Base-by-base conservation (phyloP, 2,113 vertebrate species). In the Mormoops blainvillei region DNA sequence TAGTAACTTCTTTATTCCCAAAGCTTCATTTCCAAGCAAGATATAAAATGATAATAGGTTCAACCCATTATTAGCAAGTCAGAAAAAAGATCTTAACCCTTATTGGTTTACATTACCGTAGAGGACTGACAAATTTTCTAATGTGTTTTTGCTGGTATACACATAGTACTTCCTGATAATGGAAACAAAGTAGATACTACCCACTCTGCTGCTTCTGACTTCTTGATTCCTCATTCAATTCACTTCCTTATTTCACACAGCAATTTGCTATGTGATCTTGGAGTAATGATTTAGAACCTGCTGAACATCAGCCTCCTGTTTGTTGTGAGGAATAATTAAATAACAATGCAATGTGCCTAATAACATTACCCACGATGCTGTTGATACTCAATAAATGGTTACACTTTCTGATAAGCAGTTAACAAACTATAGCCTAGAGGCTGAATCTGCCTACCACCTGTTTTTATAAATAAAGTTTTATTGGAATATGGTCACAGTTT, bases 1-100 rank as follows among this genome's bases (percentile, higher is more conserved):
- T 20, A 24, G 26, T 31, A 74, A 81, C 13, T 12, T 19, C 26
- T 96, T 88, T 67, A 89, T 71, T 83, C 33, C 84, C 54, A 71
- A 87, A 74, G 19, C 28, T 94, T 94, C 36, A 56, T 78, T 74
- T 71, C 50, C 92, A n/a, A 92, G 84, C 38, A 88, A 94, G 33
- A 93, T 50, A 67, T 61, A 76, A 87, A 91, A 80, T 93, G 33
- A 58, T 31, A 83, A 71, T 54, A 8, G 4, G 7, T 76, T 73
- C 88, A 58, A 65, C 19, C n/a, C 13, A 36, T 33, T 12, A 93
- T 54, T 36, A 45, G 5, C 65, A 94, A 70, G n/a, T 77, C 77
- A 81, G 24, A 96, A 92, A 85, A 2, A 67, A 16, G 20, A 67
- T 8, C 26, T 48, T 76, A 91, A 74, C n/a, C 16, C 41, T 92